phyloP scores from a whole-genome alignment of 2,113 vertebrate species.

The Gopherus flavomarginatus region DNA sequence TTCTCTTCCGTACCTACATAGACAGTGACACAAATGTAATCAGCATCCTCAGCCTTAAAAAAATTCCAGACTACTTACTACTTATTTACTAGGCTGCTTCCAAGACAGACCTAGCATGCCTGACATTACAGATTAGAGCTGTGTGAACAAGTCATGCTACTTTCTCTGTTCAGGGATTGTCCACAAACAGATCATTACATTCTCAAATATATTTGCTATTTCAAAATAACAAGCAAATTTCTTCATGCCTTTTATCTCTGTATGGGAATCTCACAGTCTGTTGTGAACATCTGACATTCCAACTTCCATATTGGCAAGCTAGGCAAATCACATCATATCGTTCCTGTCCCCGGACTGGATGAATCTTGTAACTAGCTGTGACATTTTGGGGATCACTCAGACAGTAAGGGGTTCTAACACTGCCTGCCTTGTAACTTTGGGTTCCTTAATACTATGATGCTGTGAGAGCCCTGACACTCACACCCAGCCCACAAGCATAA shows the following conservation, averaged over 20 bases:
- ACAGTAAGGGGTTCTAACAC: background rate
- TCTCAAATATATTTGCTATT: background rate
- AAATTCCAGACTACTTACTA: background rate
- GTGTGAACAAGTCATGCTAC: background rate
- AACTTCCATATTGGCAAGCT: background rate
- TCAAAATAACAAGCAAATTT: background rate
- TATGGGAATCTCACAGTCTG: slow-evolving; percentile 31
- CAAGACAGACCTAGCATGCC: accelerated
- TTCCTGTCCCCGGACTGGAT: background rate
- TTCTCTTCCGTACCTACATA: background rate
- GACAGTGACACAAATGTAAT: background rate
- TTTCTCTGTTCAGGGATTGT: background rate
- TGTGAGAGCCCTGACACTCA: background rate
- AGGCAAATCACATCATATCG: accelerated
- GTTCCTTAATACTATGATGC: background rate
- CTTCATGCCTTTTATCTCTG: background rate
- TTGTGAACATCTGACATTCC: background rate
- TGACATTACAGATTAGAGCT: background rate
- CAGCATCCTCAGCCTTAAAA: background rate
- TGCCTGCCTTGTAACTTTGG: background rate
- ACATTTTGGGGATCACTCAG: background rate
- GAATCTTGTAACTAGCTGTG: background rate
- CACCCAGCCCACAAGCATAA: background rate
- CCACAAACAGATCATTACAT: background rate
- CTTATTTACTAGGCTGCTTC: accelerated